Evolutionary conservation across 2,888 invertebrate genomes (phyloP).

Genomic region (Rhingia campestris): DNA sequence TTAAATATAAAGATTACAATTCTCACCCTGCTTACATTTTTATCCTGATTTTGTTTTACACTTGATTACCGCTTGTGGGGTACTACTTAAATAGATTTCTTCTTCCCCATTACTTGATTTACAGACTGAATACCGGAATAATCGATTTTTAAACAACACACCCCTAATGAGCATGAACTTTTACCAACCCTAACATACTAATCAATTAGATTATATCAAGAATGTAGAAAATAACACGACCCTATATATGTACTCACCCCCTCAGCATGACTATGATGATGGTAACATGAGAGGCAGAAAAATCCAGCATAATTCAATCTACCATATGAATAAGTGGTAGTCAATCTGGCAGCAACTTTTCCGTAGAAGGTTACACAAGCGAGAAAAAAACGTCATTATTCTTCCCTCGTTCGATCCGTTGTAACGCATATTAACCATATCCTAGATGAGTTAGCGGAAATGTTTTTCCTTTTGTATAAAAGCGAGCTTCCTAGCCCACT

Average conservation of each 20-base stretch:
- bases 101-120: not conserved
- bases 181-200: conserved; percentile 31
- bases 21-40: not conserved
- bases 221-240: conserved; percentile 20
- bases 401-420: conserved; percentile 25
- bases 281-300: conserved; percentile 2
- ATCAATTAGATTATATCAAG: conserved; percentile 48
- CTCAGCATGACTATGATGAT: not conserved
- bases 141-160: conserved; percentile 50
- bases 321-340: conserved; percentile 58
- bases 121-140: conserved; percentile 28
- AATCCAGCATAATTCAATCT: conserved; percentile 55
- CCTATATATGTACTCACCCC: conserved; percentile 13
- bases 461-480: conserved; percentile 13
- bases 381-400: conserved; percentile 33
- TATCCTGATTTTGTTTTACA: conserved; percentile 21
- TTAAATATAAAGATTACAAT: not conserved
- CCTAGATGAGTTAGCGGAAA: conserved; percentile 42
- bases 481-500: no score
- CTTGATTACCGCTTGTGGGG: conserved; percentile 20
- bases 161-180: conserved; percentile 42
- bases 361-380: conserved; percentile 31
- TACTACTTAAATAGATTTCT: conserved; percentile 21
- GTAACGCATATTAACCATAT: conserved; percentile 27
- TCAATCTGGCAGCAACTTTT: conserved; percentile 58